Evolutionary conservation across 2,797 vertebrate genomes (phyloP).

Genomic region (Hypotaenidia okinawae): DNA sequence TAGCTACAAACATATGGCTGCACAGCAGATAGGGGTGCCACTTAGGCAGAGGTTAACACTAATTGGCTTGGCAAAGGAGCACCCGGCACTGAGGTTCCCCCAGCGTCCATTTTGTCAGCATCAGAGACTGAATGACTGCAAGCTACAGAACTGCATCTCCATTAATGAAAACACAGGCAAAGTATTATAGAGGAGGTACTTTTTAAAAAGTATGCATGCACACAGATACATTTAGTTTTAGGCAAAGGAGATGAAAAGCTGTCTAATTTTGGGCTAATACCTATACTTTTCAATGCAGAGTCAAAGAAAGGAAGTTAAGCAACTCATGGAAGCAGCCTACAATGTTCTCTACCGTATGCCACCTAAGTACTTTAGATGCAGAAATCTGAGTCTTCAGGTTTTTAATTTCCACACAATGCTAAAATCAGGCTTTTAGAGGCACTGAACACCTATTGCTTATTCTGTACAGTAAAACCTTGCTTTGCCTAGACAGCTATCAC

Average conservation of each 20-base stretch:
- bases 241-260: neutral
- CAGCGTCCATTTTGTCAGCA: neutral
- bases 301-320: neutral
- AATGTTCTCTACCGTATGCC: neutral
- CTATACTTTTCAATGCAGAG: neutral
- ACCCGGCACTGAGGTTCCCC: neutral
- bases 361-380: neutral
- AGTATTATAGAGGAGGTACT: neutral
- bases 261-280: neutral
- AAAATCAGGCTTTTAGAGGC: neutral
- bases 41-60: neutral
- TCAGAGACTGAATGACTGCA: neutral
- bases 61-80: neutral
- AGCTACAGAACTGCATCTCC: neutral
- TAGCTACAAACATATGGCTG: neutral
- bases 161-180: neutral
- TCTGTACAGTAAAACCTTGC: neutral
- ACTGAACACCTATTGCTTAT: neutral
- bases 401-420: neutral
- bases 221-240: neutral
- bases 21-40: neutral
- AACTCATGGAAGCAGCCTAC: neutral
- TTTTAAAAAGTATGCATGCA: neutral
- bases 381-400: neutral
- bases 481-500: neutral